Evolutionary conservation across 2,888 invertebrate species (phyloP).

Genomic region (Cerastis rubricosa): DNA sequence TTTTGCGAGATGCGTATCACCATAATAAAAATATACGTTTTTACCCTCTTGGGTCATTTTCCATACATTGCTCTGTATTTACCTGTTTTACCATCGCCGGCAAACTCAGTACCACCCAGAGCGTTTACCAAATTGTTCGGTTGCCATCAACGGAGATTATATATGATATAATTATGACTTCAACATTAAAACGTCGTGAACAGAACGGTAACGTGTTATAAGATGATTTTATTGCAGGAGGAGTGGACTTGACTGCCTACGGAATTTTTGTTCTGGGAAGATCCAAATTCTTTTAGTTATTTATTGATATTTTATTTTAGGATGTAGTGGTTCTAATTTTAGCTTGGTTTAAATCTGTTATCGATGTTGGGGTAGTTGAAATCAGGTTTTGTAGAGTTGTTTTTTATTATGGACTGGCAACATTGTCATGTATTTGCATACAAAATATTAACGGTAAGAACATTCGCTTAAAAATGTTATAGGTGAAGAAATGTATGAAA

Average conservation of each 20-base stretch:
- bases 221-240: constrained; percentile 43
- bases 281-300: constrained; percentile 21
- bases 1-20: constrained; percentile 40
- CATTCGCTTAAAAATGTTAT: not conserved
- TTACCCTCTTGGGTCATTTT: constrained; percentile 21
- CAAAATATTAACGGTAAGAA: not conserved
- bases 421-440: not conserved
- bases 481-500: not conserved
- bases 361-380: not conserved
- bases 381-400: not conserved
- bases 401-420: not conserved
- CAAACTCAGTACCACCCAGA: constrained; percentile 65
- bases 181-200: constrained; percentile 54
- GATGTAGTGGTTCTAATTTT: constrained; percentile 14
- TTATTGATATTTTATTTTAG: constrained; percentile 14
- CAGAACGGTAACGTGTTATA: constrained; percentile 35
- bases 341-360: not conserved
- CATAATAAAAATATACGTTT: constrained; percentile 25
- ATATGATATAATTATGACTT: constrained; percentile 66
- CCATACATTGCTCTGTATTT: constrained; percentile 26
- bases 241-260: not conserved
- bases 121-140: constrained; percentile 59
- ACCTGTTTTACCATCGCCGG: not conserved
- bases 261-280: not conserved
- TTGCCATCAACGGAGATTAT: constrained; percentile 51